phyloP scores from a whole-genome alignment of 2,797 vertebrate species.

The Denticeps clupeoides region DNA sequence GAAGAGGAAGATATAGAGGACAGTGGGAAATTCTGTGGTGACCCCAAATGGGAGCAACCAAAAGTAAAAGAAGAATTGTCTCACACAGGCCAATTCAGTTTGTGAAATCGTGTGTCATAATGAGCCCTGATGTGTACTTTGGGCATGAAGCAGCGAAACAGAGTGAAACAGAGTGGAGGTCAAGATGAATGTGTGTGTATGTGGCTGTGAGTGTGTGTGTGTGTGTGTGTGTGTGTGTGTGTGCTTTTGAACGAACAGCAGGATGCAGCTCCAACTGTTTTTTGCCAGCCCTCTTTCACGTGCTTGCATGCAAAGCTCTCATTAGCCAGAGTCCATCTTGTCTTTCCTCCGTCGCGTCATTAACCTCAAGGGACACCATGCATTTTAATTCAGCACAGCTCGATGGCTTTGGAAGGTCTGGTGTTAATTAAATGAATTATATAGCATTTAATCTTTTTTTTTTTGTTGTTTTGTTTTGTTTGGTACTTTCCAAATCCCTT shows the following conservation, averaged over 20 bases:
- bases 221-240: conserved; percentile 4
- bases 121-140: too few relatives aligned
- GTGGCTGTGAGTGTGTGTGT: neutral
- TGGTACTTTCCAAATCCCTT: too few relatives aligned
- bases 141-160: neutral
- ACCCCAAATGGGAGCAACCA: too few relatives aligned
- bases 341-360: conserved; percentile 10
- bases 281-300: neutral
- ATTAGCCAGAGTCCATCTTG: conserved; percentile 10
- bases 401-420: neutral
- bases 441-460: too few relatives aligned
- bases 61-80: too few relatives aligned
- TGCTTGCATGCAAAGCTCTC: conserved; percentile 11
- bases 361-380: neutral
- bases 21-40: too few relatives aligned
- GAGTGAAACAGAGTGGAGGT: neutral
- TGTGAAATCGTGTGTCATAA: too few relatives aligned
- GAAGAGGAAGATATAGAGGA: too few relatives aligned
- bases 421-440: too few relatives aligned
- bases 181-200: too few relatives aligned
- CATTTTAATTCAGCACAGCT: neutral
- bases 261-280: neutral
- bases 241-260: neutral
- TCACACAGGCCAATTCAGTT: too few relatives aligned
- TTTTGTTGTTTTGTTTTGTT: too few relatives aligned